Base-by-base conservation (phyloP, 2,888 invertebrate genomes). In the Germaria angustata region DNA sequence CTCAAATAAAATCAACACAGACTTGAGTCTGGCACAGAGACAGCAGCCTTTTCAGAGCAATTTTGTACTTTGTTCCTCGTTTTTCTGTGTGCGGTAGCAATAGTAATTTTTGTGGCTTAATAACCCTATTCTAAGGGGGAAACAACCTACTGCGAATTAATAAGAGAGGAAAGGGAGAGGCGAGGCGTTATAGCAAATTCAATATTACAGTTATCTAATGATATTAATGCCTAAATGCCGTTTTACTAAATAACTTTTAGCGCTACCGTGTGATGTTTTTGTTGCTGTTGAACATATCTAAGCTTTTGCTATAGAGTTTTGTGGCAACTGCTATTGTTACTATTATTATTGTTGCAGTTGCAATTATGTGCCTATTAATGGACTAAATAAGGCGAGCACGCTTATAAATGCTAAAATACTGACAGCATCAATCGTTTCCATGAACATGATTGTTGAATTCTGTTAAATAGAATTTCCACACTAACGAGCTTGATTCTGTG, bases 201-300 rank as follows among this genome's bases (percentile, higher is more conserved):
- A 80, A 73, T 80, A 73, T 79, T 71, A 76, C 79, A 46, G 82
- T 76, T 82, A 82, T 82, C 79, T 82, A 46, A 87, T 87, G 87
- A 86, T 85, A 88, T 88, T 88, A 87, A 87, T 86, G 88, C 86
- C 86, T 88, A 87, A 86, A 86, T 85, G 86, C 85, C 87, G 87
- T 87, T 88, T 87, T 68, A 77, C 77, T 69, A 63, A 66, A 72
- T 41, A 77, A 68, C 44, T 72, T 68, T 76, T 34, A 71, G 46
- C 39, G 82, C 82, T 82, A 82, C 82, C 66, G 82, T 79, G 55
- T 69, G 68, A 44, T 59, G 46, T 59, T 44, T 28, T 3, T 71
- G 55, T 75, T 28, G 57, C 32, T 49, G 66, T 69, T 65, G 41
- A 46, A 44, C 44, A 28, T 72, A 61, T 57, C 66, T 34, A 53